Percentiles rank a stretch among this genome's conserved stretches.
These are phyloP conservation scores for Ctenodactylus gundi DNA, from an alignment of 2,113 vertebrate genomes.

Conservation along the genomic window DNA sequence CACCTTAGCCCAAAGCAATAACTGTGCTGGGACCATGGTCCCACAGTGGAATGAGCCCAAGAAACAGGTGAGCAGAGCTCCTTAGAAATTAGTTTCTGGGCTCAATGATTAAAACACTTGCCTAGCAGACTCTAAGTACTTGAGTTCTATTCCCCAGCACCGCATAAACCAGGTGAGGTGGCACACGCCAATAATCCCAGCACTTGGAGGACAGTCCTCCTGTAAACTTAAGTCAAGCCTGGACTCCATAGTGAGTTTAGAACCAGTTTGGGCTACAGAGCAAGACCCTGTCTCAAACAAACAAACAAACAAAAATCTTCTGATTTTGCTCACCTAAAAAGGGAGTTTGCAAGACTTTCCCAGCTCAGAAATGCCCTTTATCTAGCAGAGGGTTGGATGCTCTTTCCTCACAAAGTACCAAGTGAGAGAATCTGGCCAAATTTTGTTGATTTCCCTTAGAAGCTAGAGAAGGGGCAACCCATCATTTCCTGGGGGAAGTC, in stretches of 20 bases:
- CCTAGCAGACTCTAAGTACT: no score
- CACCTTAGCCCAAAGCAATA: neutral
- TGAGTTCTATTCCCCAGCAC: no score
- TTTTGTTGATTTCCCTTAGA: constrained; percentile 54
- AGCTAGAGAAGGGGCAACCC: neutral
- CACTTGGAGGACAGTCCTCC: no score
- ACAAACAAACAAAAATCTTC: no score
- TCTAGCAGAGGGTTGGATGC: neutral
- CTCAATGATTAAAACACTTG: no score
- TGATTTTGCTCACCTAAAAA: neutral
- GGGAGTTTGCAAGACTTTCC: rapidly evolving
- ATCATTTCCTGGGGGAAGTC: constrained; percentile 50
- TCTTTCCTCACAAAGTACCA: neutral
- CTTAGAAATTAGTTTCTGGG: neutral
- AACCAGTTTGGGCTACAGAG: no score
- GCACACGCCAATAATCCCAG: no score
- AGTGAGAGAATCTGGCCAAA: neutral
- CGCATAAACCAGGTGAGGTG: no score
- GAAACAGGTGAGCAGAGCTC: neutral
- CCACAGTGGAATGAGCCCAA: rapidly evolving
- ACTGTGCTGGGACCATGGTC: neutral
- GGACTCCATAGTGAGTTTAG: no score
- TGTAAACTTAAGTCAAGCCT: no score
- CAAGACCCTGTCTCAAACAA: no score
- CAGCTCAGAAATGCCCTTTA: neutral